Percentiles rank a stretch among this genome's conserved stretches.
These are phyloP conservation scores for Cercopithecus petaurista DNA, from an alignment of 2,797 vertebrate species.

Conservation along the genomic window DNA sequence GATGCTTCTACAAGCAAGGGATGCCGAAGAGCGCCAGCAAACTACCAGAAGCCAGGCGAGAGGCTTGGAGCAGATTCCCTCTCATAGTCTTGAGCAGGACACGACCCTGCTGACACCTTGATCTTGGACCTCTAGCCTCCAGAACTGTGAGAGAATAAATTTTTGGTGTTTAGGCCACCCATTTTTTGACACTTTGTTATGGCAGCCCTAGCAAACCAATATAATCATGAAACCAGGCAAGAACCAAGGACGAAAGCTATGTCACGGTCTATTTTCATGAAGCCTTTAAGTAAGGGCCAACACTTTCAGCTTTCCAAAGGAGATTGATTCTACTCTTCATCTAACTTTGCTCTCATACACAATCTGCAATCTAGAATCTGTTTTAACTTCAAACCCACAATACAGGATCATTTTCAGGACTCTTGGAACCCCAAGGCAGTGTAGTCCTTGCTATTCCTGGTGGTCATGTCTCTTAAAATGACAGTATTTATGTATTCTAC, in stretches of 20 bases:
- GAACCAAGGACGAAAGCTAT: not conserved
- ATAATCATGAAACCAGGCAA: not conserved
- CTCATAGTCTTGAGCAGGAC: not conserved
- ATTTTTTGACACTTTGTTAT: not conserved
- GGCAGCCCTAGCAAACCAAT: not conserved
- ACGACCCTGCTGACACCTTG: not conserved
- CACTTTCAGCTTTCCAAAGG: not conserved
- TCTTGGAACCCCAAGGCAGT: not conserved
- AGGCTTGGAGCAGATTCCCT: not conserved
- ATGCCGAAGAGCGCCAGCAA: not conserved
- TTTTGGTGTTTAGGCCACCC: not conserved
- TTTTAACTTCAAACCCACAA: not conserved
- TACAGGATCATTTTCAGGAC: not conserved
- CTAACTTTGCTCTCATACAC: not conserved
- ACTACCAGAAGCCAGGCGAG: not conserved
- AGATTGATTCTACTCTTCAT: not conserved
- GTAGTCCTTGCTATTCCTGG: not conserved
- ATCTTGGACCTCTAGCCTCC: not conserved
- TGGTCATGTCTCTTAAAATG: not conserved
- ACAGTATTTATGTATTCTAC: not conserved
- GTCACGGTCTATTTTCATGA: not conserved
- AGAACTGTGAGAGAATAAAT: not conserved
- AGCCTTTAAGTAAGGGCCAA: not conserved
- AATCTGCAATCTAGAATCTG: not conserved
- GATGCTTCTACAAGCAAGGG: not conserved